phyloP scores from a whole-genome alignment of 2,888 invertebrate species.

The Agrochola macilenta region DNA sequence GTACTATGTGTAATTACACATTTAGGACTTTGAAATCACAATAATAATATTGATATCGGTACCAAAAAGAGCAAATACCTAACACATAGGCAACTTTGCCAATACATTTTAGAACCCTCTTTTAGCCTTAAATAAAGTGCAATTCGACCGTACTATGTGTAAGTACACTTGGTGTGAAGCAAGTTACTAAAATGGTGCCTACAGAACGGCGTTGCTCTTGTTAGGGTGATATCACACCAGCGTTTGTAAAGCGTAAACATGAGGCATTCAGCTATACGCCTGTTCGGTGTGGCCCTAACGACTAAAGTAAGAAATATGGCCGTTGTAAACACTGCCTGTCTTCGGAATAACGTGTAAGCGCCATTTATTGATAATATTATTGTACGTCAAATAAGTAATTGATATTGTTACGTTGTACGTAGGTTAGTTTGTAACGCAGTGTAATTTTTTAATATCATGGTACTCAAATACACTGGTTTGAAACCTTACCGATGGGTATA shows the following conservation, averaged over 20 bases:
- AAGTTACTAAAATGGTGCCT: slow-evolving; percentile 61
- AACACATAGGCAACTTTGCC: neutral
- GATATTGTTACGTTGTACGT: slow-evolving; percentile 66
- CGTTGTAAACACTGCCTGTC: slow-evolving; percentile 54
- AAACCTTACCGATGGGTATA: slow-evolving; percentile 64
- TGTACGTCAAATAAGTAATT: slow-evolving; percentile 51
- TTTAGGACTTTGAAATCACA: too few relatives aligned
- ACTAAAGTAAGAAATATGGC: slow-evolving; percentile 47
- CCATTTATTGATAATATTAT: slow-evolving; percentile 56
- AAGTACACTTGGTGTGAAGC: slow-evolving; percentile 52
- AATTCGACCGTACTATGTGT: slow-evolving; percentile 26
- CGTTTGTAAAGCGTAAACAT: neutral
- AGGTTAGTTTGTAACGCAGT: slow-evolving; percentile 64
- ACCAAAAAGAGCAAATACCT: too few relatives aligned
- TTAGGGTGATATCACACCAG: slow-evolving; percentile 24
- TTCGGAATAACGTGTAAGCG: slow-evolving; percentile 58
- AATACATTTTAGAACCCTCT: slow-evolving; percentile 2
- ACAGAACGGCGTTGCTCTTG: slow-evolving; percentile 34
- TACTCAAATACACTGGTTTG: slow-evolving; percentile 72
- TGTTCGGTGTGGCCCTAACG: slow-evolving; percentile 12
- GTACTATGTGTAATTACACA: slow-evolving; percentile 8
- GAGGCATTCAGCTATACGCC: neutral
- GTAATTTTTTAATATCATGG: slow-evolving; percentile 64
- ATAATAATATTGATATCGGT: neutral
- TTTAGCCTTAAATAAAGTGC: slow-evolving; percentile 35